Percentiles rank a stretch among this genome's conserved stretches.
Conservation (phyloP, 1,140 invertebrate species). For the Bombus pascuorum region DNA sequence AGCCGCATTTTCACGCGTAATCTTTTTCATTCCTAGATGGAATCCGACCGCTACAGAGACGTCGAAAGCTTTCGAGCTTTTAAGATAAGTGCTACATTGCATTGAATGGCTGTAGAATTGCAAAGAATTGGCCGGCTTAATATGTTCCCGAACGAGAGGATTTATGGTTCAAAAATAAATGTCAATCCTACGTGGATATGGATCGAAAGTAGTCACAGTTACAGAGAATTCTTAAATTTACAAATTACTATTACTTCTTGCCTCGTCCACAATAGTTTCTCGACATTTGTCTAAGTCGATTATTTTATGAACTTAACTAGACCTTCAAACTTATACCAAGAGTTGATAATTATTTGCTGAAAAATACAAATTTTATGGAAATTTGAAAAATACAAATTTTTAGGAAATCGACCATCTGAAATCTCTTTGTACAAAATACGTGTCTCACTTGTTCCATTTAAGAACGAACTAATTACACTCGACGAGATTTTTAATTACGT, state of each 20-base stretch:
- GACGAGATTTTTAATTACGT: slow-evolving; percentile 11
- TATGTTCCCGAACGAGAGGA: background rate
- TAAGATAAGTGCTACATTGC: slow-evolving; percentile 62
- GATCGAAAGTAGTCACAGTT: background rate
- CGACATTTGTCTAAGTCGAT: too few relatives aligned
- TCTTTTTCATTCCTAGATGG: slow-evolving; percentile 60
- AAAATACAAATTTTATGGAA: too few relatives aligned
- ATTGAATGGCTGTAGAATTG: slow-evolving; percentile 38
- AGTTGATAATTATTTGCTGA: too few relatives aligned
- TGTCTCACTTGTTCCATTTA: too few relatives aligned
- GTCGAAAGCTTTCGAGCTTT: slow-evolving; percentile 61
- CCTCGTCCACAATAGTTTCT: too few relatives aligned
- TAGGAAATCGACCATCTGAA: too few relatives aligned
- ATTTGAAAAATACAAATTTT: too few relatives aligned
- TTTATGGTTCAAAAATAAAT: background rate
- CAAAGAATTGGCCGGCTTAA: slow-evolving; percentile 37
- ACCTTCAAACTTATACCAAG: too few relatives aligned
- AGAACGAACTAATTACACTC: background rate
- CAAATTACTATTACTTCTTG: background rate
- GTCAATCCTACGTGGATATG: background rate
- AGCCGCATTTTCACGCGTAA: slow-evolving; percentile 50
- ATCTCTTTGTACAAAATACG: too few relatives aligned
- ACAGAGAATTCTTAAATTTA: background rate
- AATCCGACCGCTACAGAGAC: slow-evolving; percentile 46
- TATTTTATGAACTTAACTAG: too few relatives aligned